These are phyloP conservation scores for Grantiella picta DNA, from an alignment of 2,113 vertebrate genomes.

Conservation along the genomic window DNA sequence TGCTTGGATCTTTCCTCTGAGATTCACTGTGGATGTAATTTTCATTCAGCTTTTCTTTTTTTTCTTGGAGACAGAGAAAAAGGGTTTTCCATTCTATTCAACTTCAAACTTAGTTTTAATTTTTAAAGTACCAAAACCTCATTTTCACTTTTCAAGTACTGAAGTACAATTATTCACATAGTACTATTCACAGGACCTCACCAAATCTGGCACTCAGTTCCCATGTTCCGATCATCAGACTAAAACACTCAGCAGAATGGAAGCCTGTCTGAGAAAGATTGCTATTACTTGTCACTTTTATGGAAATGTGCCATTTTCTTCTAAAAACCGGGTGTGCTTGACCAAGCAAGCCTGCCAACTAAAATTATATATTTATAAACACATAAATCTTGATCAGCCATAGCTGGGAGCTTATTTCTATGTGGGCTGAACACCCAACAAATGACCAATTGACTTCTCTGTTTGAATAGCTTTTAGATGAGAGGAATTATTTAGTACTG, in stretches of 20 bases:
- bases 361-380: constrained; percentile 48
- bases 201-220: not conserved
- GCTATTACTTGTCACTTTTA: constrained; percentile 31
- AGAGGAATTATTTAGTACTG: constrained; percentile 25
- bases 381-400: constrained; percentile 40
- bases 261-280: constrained; percentile 39
- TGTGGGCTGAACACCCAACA: constrained; percentile 14
- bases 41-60: not conserved
- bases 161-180: not conserved
- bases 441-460: constrained; percentile 25
- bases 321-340: constrained; percentile 6
- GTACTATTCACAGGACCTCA: not conserved
- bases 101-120: not conserved
- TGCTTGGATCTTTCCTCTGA: not conserved
- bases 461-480: constrained; percentile 25
- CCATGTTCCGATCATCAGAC: not conserved
- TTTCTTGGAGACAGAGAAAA: not conserved
- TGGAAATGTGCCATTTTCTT: constrained; percentile 50
- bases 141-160: not conserved
- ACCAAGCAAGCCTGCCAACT: constrained; percentile 33
- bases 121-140: not conserved
- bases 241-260: constrained; percentile 21
- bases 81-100: not conserved
- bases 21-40: not conserved
- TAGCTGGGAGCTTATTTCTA: not conserved